Base-by-base conservation (phyloP, 2,113 vertebrate genomes). In the Phaethornis superciliosus region DNA sequence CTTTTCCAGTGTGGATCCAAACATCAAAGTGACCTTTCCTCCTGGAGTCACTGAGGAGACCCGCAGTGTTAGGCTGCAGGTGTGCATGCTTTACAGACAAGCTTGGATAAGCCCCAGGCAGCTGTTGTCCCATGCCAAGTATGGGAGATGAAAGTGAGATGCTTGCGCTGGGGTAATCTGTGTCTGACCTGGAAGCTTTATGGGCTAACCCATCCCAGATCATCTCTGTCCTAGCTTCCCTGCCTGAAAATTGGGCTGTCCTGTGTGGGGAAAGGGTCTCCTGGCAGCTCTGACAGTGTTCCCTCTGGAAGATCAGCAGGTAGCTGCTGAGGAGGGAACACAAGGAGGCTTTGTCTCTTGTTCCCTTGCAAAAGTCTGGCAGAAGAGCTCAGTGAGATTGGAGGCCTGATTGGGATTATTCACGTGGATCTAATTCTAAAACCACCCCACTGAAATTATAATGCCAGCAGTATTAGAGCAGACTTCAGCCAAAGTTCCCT, bases 21-120 rank as follows among this genome's bases (percentile, higher is more conserved):
- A 98, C 91, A 97, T 99, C 91, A 99, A 98, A 92, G 98, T 99
- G 62, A 97, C 89, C 24, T 99, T 99, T 93, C 99, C 99, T 30
- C 95, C 98, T 13, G 98, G 98, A 62, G 98, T 98, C 95, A 99
- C 99, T 0, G 58, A 90, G 42, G 97, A 97, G 64, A 94, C 97
- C 37, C 97, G 97, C 16, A 95, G 7, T 1, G 96, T 98, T 59
- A 95, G 94, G 62, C 96, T 98, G 95, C 98, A 98, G 98, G 98
- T 98, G 74, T 2, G 26, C 12, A 8, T 2, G 63, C n/a, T 46
- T 30, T 44, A 21, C 40, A 71, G 35, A 8, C 26, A 52, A 28
- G 20, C 63, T 64, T 32, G 30, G 42, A 20, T 52, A 15, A 87
- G 58, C 12, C 63, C 37, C 59, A 24, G 17, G 23, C 40, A 55